These are phyloP conservation scores for Drosophila punjabiensis DNA, from an alignment of 1,140 invertebrate species.

Conservation along the genomic window DNA sequence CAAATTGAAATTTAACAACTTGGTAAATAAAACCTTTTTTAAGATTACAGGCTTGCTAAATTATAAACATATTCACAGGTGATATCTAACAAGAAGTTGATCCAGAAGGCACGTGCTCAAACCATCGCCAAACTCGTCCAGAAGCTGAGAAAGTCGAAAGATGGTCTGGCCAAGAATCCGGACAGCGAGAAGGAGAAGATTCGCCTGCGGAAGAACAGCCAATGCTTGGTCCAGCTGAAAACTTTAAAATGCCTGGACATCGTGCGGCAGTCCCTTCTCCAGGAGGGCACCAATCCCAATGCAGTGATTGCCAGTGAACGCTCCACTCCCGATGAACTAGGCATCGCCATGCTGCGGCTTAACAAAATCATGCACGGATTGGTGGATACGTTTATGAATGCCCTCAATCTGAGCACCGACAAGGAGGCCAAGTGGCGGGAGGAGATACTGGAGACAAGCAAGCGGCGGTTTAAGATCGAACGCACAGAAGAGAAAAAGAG, in stretches of 20 bases:
- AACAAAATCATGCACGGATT: slow-evolving; percentile 73
- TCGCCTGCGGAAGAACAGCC: slow-evolving; percentile 51
- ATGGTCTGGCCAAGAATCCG: slow-evolving; percentile 53
- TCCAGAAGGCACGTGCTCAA: slow-evolving; percentile 68
- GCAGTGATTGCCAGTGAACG: slow-evolving; percentile 69
- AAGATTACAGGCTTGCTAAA: background rate
- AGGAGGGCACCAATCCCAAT: slow-evolving; percentile 58
- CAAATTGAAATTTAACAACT: slow-evolving; percentile 82
- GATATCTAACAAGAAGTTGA: slow-evolving; percentile 75
- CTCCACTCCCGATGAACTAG: slow-evolving; percentile 72
- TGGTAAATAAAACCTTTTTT: slow-evolving; percentile 59
- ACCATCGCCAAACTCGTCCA: slow-evolving; percentile 77
- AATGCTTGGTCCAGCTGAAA: slow-evolving; percentile 67
- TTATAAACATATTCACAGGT: slow-evolving; percentile 44
- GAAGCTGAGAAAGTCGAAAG: slow-evolving; percentile 74
- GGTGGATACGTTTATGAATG: slow-evolving; percentile 47
- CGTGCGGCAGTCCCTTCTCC: slow-evolving; percentile 50
- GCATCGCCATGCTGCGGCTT: slow-evolving; percentile 65
- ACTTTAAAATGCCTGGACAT: slow-evolving; percentile 54
- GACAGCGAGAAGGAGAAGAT: slow-evolving; percentile 59
- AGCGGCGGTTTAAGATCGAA: slow-evolving; percentile 58
- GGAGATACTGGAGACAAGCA: slow-evolving; percentile 72
- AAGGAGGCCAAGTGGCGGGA: slow-evolving; percentile 64
- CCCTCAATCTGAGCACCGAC: slow-evolving; percentile 46
- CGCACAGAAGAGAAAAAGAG: slow-evolving; percentile 62